phyloP scores from a whole-genome alignment of 2,797 vertebrate species.

The Prionace glauca region DNA sequence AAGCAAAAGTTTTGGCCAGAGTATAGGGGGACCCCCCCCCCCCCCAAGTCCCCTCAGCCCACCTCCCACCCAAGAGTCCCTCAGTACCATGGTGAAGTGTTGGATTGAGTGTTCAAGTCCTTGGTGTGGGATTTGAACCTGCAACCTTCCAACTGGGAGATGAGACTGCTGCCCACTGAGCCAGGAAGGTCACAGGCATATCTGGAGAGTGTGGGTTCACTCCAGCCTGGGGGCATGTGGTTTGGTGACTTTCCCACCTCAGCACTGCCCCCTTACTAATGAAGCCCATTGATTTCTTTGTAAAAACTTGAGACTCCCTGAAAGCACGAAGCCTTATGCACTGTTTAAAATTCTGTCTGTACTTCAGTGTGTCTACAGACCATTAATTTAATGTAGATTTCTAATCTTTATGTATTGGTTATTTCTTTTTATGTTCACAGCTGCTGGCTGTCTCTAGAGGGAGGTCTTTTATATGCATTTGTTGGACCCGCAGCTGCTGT shows the following conservation, averaged over 20 bases:
- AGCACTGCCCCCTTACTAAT: neutral
- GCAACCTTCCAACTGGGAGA: neutral
- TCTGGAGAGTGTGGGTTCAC: neutral
- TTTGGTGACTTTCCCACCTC: neutral
- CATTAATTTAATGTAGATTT: conserved; percentile 56
- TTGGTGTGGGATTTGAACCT: neutral
- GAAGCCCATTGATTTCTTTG: neutral
- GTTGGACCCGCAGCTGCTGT: conserved; percentile 97
- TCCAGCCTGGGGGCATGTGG: neutral
- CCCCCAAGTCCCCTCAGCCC: too few relatives aligned
- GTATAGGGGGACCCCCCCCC: too few relatives aligned
- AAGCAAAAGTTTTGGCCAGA: neutral
- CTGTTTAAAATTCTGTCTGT: conserved; percentile 42
- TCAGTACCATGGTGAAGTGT: neutral
- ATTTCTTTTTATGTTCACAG: conserved; percentile 58
- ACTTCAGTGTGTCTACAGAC: conserved; percentile 45
- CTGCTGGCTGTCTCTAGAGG: conserved; percentile 98
- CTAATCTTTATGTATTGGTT: conserved; percentile 65
- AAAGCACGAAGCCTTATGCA: conserved; percentile 45
- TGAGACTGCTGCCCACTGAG: neutral
- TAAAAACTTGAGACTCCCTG: conserved; percentile 43
- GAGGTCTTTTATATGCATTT: conserved; percentile 94
- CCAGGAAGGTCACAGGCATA: neutral
- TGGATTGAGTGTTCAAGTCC: neutral
- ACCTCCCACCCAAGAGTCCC: too few relatives aligned